Conservation (phyloP, 2,888 invertebrate genomes). For the Drosophila limbata region DNA sequence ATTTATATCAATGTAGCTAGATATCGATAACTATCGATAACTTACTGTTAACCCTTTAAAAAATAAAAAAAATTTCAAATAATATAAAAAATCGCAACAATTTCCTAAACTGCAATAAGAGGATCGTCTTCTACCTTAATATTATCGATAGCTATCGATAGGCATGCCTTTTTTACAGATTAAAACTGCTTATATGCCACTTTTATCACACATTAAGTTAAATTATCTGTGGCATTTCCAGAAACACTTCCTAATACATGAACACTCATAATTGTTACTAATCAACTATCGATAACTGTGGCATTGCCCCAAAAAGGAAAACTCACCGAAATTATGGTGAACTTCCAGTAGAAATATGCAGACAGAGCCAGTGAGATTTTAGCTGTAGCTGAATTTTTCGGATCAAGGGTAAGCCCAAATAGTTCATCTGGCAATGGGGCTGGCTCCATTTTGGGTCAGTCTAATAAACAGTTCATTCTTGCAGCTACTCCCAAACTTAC, state of each 20-base stretch:
- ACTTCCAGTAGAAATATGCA: background rate
- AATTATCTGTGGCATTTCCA: background rate
- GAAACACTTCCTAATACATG: background rate
- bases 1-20: too few species aligned
- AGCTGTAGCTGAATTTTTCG: constrained; percentile 18
- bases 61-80: background rate
- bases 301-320: background rate
- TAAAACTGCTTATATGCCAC: background rate
- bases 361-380: constrained; percentile 6
- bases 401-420: constrained; percentile 59
- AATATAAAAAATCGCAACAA: background rate
- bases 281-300: constrained; percentile 10
- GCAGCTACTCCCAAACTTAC: constrained; percentile 20
- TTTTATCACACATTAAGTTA: background rate
- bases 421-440: constrained; percentile 49
- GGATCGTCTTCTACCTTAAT: background rate
- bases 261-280: background rate
- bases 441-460: constrained; percentile 81
- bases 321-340: background rate
- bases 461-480: constrained; percentile 71
- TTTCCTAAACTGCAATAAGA: background rate
- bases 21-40: too few species aligned
- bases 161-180: background rate
- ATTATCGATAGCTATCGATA: background rate
- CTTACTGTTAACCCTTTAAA: too few species aligned